Evolutionary conservation across 2,888 invertebrate species (phyloP).

Genomic region (Cinara cedri): DNA sequence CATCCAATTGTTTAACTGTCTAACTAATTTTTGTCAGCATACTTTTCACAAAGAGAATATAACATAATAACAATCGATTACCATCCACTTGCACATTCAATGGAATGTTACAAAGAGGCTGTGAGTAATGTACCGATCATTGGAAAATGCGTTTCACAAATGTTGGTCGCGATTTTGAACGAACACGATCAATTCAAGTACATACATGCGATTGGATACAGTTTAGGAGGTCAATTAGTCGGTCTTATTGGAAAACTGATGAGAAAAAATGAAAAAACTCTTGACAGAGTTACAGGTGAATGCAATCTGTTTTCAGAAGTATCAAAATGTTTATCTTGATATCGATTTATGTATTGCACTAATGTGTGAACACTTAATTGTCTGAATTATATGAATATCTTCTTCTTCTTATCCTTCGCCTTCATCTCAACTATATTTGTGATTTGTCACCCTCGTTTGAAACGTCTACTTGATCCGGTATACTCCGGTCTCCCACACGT

Average conservation of each 20-base stretch:
- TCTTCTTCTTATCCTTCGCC: no score
- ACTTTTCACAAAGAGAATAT: slow-evolving; percentile 12
- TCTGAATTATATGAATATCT: no score
- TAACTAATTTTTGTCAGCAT: slow-evolving; percentile 4
- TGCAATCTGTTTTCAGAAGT: neutral
- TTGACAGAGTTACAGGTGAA: neutral
- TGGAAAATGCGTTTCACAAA: neutral
- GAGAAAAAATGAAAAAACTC: neutral
- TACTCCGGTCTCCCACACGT: no score
- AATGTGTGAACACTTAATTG: no score
- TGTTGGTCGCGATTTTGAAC: neutral
- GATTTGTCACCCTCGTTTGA: no score
- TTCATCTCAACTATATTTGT: no score
- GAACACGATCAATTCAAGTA: neutral
- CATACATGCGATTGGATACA: slow-evolving; percentile 27
- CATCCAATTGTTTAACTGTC: no score
- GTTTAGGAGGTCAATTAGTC: neutral
- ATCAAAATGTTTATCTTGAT: no score
- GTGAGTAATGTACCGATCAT: neutral
- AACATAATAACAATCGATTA: slow-evolving; percentile 28
- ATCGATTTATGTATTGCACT: no score
- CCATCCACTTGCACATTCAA: neutral
- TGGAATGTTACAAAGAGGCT: neutral
- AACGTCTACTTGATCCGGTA: no score
- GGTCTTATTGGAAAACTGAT: neutral